These are phyloP conservation scores for Morpho helenor DNA, from an alignment of 2,888 invertebrate species.

Conservation along the genomic window DNA sequence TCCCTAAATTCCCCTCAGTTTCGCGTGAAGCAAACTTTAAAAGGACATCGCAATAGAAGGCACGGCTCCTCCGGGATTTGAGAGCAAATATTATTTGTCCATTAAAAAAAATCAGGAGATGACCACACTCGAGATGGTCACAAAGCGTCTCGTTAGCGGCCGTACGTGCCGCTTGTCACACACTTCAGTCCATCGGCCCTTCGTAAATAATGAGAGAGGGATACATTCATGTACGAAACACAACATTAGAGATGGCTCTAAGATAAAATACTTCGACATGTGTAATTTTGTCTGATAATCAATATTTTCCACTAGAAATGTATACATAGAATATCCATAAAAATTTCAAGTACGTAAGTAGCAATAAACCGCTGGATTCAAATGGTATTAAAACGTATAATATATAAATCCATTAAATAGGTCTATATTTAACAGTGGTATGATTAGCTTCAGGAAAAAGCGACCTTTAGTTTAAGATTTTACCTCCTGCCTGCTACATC, in stretches of 20 bases:
- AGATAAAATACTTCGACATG: background rate
- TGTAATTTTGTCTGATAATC: too few relatives aligned
- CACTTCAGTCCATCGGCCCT: slow-evolving; percentile 75
- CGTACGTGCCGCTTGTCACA: slow-evolving; percentile 77
- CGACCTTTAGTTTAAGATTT: too few relatives aligned
- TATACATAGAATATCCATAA: too few relatives aligned
- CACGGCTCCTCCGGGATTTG: slow-evolving; percentile 52
- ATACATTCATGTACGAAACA: slow-evolving; percentile 47
- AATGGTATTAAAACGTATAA: too few relatives aligned
- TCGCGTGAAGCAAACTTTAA: slow-evolving; percentile 40
- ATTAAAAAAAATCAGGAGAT: slow-evolving; percentile 74
- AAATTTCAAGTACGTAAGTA: too few relatives aligned
- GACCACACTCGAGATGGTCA: slow-evolving; percentile 75
- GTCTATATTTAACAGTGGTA: too few relatives aligned
- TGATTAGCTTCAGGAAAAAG: too few relatives aligned
- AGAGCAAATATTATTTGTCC: slow-evolving; percentile 72
- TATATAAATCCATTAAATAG: too few relatives aligned
- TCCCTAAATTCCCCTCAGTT: background rate
- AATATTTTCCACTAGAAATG: too few relatives aligned
- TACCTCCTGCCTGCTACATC: too few relatives aligned
- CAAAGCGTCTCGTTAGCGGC: slow-evolving; percentile 78
- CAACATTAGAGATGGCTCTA: slow-evolving; percentile 27
- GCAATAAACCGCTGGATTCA: too few relatives aligned
- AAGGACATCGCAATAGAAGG: slow-evolving; percentile 54
- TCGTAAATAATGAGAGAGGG: slow-evolving; percentile 78